Percentiles rank a stretch among this genome's conserved stretches.
Conservation (phyloP, 2,113 vertebrate species). For the Leucosticte australis region DNA sequence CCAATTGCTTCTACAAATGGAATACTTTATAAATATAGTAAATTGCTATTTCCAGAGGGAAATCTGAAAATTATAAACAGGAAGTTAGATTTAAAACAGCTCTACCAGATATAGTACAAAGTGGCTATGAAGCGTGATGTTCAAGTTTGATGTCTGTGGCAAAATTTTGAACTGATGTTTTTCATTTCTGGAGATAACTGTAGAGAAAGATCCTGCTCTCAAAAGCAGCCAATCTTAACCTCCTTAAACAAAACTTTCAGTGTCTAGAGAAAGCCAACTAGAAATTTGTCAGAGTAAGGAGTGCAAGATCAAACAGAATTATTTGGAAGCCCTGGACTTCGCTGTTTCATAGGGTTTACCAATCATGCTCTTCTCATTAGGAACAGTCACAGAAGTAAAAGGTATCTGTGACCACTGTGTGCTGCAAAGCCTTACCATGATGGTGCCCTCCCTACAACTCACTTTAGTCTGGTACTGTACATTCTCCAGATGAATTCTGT, state of each 20-base stretch:
- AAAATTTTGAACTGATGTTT: slow-evolving; percentile 56
- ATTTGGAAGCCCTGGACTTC: slow-evolving; percentile 61
- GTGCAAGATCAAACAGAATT: slow-evolving; percentile 42
- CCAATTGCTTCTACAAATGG: slow-evolving; percentile 67
- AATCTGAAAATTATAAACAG: slow-evolving; percentile 60
- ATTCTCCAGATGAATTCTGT: slow-evolving; percentile 70
- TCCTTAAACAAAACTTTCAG: background rate
- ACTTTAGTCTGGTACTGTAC: slow-evolving; percentile 39
- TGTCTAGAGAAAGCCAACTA: background rate
- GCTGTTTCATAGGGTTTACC: slow-evolving; percentile 30
- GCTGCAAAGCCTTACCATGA: slow-evolving; percentile 40
- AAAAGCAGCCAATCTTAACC: slow-evolving; percentile 11
- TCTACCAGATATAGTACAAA: slow-evolving; percentile 56
- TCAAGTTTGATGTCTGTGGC: slow-evolving; percentile 34
- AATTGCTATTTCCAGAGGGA: slow-evolving; percentile 62
- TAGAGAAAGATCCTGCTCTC: slow-evolving; percentile 6
- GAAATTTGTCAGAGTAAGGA: slow-evolving; percentile 40
- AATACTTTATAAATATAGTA: slow-evolving; percentile 68
- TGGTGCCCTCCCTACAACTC: slow-evolving; percentile 28
- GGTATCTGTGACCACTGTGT: background rate
- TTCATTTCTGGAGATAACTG: slow-evolving; percentile 48
- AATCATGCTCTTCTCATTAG: background rate
- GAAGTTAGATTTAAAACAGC: slow-evolving; percentile 63
- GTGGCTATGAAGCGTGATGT: background rate
- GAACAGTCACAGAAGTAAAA: slow-evolving; percentile 9